Base-by-base conservation (phyloP, 1,140 invertebrate species). In the Procambarus virginalis region DNA sequence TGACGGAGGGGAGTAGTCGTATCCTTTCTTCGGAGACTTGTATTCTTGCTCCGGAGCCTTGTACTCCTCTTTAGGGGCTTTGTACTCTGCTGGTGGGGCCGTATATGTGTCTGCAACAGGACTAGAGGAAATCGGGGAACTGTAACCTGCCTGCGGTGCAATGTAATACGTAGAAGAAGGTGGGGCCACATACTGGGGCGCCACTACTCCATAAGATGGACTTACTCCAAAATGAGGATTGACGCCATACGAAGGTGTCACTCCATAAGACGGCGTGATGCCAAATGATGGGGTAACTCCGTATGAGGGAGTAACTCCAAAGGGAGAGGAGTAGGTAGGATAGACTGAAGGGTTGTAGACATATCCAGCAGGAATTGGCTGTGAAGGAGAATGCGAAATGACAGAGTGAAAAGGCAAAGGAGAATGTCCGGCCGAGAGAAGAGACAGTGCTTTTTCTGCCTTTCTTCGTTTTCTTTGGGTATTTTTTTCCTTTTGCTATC, bases 1-100 rank as follows among this genome's bases (percentile, higher is more conserved):
- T 49, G 83, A 68, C 0, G 88, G 88, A 0, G 88, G 80, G n/a
- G 83, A 75, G 12, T 89, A 83, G 10, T 45, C 86, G 34, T 89
- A 89, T 1, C n/a, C 88, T 4, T 80, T 34, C 14, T 75, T 49
- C 0, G 88, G 88, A 0, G 64, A 80, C 60, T 84, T 75, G 70
- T 89, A 89, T 0, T 17, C 48, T 5, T 80, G 0, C 5, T 75
- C 64, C 2, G 84, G 84, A 6, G 84, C 73, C n/a, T 80, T 58
- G 22, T 80, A 80, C 55, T 34, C 78, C 8, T 9, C 22, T 60
- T n/a, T n/a, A 9, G 78, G 78, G 2, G 49, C 78, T 51, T 80
- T 60, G 51, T 80, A 80, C 0, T 4, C n/a, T 14, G 88, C 0
- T 6, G 75, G 48, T 8, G 84, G 84, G 3, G 60, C 60, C 60